Evolutionary conservation across 2,888 invertebrate species (phyloP).

Genomic region (Ctenicera cuprea): DNA sequence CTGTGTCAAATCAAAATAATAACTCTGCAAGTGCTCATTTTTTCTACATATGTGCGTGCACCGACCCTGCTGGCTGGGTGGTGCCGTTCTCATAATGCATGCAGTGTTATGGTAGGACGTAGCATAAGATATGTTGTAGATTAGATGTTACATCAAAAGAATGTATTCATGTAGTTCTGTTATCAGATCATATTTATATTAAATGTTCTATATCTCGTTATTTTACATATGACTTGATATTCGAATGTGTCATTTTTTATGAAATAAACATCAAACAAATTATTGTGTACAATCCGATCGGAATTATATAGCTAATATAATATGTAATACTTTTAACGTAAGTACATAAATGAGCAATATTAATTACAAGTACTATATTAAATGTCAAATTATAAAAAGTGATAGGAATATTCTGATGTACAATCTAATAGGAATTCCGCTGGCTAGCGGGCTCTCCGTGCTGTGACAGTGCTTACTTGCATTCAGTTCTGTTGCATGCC

Average conservation of each 20-base stretch:
- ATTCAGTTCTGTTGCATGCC: conserved; percentile 61
- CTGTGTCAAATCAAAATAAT: conserved; percentile 65
- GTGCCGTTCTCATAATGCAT: conserved; percentile 62
- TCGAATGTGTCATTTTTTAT: conserved; percentile 60
- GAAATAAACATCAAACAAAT: conserved; percentile 61
- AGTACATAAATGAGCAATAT: conserved; percentile 69
- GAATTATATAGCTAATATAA: conserved; percentile 48
- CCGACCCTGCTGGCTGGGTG: conserved; percentile 59
- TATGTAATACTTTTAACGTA: conserved; percentile 47
- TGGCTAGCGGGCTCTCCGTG: conserved; percentile 60
- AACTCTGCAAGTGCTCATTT: conserved; percentile 69
- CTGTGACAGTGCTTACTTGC: conserved; percentile 64
- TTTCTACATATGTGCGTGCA: conserved; percentile 63
- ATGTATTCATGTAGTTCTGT: conserved; percentile 65
- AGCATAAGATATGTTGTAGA: conserved; percentile 58
- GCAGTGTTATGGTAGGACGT: conserved; percentile 66
- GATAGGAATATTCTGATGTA: conserved; percentile 65
- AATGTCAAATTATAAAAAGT: conserved; percentile 71
- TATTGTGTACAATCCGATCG: conserved; percentile 57
- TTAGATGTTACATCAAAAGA: conserved; percentile 61
- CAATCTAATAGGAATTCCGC: conserved; percentile 54
- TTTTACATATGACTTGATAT: conserved; percentile 59
- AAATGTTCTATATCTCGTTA: conserved; percentile 61
- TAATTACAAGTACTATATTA: conserved; percentile 63
- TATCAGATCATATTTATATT: conserved; percentile 63